Evolutionary conservation across 2,888 invertebrate species (phyloP).

Genomic region (Drosophila ustulata): DNA sequence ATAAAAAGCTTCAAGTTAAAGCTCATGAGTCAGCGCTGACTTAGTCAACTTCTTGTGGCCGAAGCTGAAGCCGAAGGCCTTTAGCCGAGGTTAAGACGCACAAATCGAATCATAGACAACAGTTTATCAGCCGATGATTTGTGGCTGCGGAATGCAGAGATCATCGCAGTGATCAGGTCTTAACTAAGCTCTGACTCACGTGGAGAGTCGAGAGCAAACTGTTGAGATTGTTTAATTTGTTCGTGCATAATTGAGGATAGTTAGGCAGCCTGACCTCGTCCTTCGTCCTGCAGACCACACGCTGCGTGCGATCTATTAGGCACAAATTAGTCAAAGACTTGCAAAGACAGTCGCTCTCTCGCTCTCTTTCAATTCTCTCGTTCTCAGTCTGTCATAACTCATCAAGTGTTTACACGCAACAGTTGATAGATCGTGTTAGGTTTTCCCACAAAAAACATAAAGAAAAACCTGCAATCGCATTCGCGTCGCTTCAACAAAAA

Average conservation of each 20-base stretch:
- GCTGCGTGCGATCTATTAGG: slow-evolving; percentile 65
- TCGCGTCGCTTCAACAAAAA: slow-evolving; percentile 27
- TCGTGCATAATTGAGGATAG: neutral
- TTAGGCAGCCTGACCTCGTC: slow-evolving; percentile 41
- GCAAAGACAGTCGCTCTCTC: slow-evolving; percentile 33
- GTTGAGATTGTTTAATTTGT: neutral
- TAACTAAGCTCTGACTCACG: slow-evolving; percentile 48
- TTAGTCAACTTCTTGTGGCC: slow-evolving; percentile 43
- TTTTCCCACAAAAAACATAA: slow-evolving; percentile 45
- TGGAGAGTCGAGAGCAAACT: slow-evolving; percentile 1
- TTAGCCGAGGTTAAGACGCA: slow-evolving; percentile 45
- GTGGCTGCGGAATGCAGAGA: slow-evolving; percentile 42
- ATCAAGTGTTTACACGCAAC: slow-evolving; percentile 41
- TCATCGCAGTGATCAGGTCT: slow-evolving; percentile 47
- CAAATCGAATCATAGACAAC: slow-evolving; percentile 48
- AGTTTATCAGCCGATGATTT: slow-evolving; percentile 37
- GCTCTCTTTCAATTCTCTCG: neutral
- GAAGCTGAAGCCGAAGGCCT: slow-evolving; percentile 37
- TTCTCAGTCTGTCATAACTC: slow-evolving; percentile 34
- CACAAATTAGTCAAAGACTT: slow-evolving; percentile 56
- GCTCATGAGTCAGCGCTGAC: slow-evolving; percentile 51
- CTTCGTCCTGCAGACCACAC: slow-evolving; percentile 48
- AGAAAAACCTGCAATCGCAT: slow-evolving; percentile 8
- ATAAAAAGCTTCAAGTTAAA: slow-evolving; percentile 14
- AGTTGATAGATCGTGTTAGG: slow-evolving; percentile 12